Conservation (phyloP, 2,888 invertebrate species). For the Rutpela maculata region DNA sequence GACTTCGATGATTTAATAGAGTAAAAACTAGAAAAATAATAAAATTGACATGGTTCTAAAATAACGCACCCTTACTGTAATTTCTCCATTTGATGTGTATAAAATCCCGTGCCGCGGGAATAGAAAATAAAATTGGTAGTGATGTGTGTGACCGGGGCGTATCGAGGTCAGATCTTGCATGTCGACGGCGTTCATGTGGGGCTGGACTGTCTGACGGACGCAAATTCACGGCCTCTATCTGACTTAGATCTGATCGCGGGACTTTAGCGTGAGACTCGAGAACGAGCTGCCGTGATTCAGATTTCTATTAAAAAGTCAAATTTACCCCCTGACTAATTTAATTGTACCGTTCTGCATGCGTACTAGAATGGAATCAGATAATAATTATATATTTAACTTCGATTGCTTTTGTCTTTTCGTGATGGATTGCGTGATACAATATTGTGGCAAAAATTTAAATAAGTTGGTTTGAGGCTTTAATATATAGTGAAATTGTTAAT, state of each 20-base stretch:
- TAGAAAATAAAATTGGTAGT: constrained; percentile 34
- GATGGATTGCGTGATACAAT: background rate
- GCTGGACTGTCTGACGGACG: constrained; percentile 63
- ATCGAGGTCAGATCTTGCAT: constrained; percentile 65
- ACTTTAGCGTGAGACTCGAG: constrained; percentile 41
- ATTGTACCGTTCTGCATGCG: constrained; percentile 12
- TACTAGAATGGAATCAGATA: constrained; percentile 10
- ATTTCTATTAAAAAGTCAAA: constrained; percentile 57
- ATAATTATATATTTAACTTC: constrained; percentile 21
- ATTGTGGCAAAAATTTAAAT: background rate
- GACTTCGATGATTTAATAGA: too few relatives aligned
- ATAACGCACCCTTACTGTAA: background rate
- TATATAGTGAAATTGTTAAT: too few relatives aligned
- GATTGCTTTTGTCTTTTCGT: constrained; percentile 8
- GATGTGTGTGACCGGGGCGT: constrained; percentile 51
- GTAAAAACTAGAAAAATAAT: too few relatives aligned
- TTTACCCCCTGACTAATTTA: constrained; percentile 40
- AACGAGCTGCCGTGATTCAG: constrained; percentile 58
- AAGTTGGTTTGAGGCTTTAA: background rate
- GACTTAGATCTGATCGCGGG: constrained; percentile 55
- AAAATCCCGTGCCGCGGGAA: background rate
- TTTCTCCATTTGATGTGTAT: background rate
- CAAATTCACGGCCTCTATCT: constrained; percentile 64
- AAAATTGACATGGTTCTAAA: too few relatives aligned
- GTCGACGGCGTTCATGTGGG: constrained; percentile 52